Conservation (phyloP, 2,888 invertebrate genomes). For the Phalangium opilio region DNA sequence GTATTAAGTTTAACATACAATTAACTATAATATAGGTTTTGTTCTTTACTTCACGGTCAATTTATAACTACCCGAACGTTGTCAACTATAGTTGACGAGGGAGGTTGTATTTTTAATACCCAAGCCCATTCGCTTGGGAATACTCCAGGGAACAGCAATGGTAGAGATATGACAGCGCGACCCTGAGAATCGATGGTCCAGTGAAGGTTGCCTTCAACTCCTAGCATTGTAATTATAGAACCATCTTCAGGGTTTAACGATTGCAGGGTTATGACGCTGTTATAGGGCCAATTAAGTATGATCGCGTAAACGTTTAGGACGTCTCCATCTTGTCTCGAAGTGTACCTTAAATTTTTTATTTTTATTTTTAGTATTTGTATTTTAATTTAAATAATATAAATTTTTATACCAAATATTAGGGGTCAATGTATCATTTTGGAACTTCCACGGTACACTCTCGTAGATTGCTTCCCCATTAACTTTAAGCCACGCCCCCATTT, state of each 20-base stretch:
- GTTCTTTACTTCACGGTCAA: too few species aligned
- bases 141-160: constrained; percentile 7
- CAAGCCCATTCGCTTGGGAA: constrained; percentile 13
- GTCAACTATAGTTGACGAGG: too few species aligned
- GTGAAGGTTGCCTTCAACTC: constrained; percentile 1
- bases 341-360: too few species aligned
- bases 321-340: constrained; percentile 15
- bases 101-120: constrained; percentile 12
- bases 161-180: constrained; percentile 7
- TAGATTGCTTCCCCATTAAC: constrained; percentile 35
- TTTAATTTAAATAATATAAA: neutral
- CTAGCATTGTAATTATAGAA: constrained; percentile 6
- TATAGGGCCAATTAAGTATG: constrained; percentile 27
- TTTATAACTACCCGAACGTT: too few species aligned
- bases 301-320: constrained; percentile 27
- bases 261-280: constrained; percentile 4
- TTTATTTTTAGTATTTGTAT: too few species aligned
- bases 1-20: too few species aligned
- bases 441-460: constrained; percentile 28
- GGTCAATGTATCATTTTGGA: constrained; percentile 32
- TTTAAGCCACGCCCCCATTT: constrained; percentile 31
- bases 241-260: neutral
- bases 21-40: too few species aligned
- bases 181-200: neutral
- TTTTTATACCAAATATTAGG: constrained; percentile 28